phyloP scores from a whole-genome alignment of 2,888 invertebrate species.

The Torymus auratus region DNA sequence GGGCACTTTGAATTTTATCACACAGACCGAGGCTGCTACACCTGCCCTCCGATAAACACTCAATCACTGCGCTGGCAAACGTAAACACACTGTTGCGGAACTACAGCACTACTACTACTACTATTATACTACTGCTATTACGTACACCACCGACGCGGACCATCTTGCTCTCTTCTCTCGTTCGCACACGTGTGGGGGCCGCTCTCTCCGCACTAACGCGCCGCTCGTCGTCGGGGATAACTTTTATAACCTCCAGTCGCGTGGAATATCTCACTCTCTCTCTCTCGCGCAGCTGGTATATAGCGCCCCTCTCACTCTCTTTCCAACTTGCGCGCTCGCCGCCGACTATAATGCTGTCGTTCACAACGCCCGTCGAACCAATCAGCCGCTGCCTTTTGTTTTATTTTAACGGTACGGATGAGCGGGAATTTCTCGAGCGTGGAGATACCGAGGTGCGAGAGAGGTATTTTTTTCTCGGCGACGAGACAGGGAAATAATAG shows the following conservation, averaged over 20 bases:
- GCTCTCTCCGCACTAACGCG: conserved; percentile 65
- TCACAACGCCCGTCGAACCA: conserved; percentile 44
- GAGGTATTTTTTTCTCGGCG: no score
- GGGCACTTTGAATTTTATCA: conserved; percentile 20
- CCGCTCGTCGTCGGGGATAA: conserved; percentile 64
- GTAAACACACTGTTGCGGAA: conserved; percentile 7
- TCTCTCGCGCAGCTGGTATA: no score
- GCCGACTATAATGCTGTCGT: conserved; percentile 70
- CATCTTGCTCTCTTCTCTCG: no score
- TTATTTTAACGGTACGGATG: not conserved
- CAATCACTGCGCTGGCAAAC: conserved; percentile 10
- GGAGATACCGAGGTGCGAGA: no score
- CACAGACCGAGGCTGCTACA: no score
- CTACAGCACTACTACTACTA: not conserved
- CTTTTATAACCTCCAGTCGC: conserved; percentile 70
- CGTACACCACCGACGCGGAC: no score
- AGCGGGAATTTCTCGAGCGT: not conserved
- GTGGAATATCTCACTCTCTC: conserved; percentile 56
- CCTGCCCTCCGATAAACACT: conserved; percentile 11
- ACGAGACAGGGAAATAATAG: no score
- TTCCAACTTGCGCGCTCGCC: not conserved
- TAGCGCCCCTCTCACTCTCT: no score
- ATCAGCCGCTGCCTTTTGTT: not conserved
- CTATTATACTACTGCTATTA: no score
- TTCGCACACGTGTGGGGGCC: no score